Evolutionary conservation across 37 sponge, comb jelly and placozoan species (phyloP).

Genomic region (Oopsacas minuta): DNA sequence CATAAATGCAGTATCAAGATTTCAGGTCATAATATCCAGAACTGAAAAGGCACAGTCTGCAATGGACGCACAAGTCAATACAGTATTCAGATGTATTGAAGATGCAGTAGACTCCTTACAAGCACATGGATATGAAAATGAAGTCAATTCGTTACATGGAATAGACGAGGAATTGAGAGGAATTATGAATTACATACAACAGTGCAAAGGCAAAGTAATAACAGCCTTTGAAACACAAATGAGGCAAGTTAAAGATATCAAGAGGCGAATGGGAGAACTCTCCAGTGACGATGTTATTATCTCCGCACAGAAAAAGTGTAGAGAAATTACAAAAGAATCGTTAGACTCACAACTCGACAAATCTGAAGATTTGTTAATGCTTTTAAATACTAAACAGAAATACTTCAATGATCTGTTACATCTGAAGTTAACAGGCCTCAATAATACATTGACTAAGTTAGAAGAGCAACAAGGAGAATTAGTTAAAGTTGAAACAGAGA

Average conservation of each 20-base stretch:
- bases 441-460: neutral
- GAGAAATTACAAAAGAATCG: neutral
- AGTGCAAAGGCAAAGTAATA: neutral
- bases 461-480: neutral
- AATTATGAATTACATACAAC: neutral
- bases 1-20: neutral
- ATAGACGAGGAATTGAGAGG: neutral
- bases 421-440: neutral
- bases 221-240: neutral
- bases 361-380: neutral
- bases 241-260: neutral
- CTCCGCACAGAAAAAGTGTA: neutral
- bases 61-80: neutral
- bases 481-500: neutral
- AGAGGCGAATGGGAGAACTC: neutral
- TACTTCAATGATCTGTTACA: neutral
- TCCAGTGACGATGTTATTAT: neutral
- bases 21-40: neutral
- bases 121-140: neutral
- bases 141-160: neutral
- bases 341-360: conserved; percentile 8
- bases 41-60: neutral
- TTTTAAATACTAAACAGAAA: neutral
- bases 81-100: neutral
- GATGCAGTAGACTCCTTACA: conserved; percentile 6